A percentile compares a stretch with the other conserved stretches of the same genome.
Conservation (phyloP, 2,113 vertebrate genomes). For the Elachura formosa region DNA sequence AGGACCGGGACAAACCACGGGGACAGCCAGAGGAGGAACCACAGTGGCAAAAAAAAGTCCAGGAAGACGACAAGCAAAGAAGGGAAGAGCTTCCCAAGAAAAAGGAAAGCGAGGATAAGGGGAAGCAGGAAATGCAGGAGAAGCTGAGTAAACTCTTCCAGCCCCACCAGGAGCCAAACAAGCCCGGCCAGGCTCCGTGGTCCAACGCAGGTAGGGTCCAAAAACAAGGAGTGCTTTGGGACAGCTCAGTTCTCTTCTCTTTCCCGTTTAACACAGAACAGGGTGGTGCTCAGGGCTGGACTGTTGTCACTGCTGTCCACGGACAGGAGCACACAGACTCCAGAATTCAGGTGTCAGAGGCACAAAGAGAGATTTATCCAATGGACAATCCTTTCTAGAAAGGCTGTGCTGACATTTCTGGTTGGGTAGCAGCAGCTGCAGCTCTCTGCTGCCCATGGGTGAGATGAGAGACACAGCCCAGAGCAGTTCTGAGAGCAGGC, state of each 20-base stretch:
- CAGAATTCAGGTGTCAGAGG: no score
- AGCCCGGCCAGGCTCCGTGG: constrained; percentile 79
- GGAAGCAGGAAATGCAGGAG: constrained; percentile 81
- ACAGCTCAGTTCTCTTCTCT: not conserved
- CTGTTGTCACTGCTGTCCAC: no score
- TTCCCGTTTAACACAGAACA: not conserved
- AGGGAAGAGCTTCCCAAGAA: constrained; percentile 72
- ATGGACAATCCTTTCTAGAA: no score
- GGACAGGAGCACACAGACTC: no score
- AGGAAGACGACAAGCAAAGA: constrained; percentile 74
- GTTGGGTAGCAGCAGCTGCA: no score
- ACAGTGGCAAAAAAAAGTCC: constrained; percentile 53
- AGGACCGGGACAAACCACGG: constrained; percentile 74
- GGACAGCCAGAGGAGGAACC: constrained; percentile 66
- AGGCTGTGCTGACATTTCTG: no score
- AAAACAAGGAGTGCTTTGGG: not conserved
- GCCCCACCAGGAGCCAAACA: constrained; percentile 75
- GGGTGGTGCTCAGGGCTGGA: not conserved
- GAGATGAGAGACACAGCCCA: no score
- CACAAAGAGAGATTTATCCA: no score
- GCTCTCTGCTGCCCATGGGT: no score
- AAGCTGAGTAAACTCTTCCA: constrained; percentile 86
- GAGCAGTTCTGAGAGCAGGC: no score
- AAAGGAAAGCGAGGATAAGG: constrained; percentile 74
- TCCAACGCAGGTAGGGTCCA: constrained; percentile 73